Percentiles rank a stretch among this genome's conserved stretches.
phyloP scores from a whole-genome alignment of 2,113 vertebrate genomes.

The Girardinichthys multiradiatus region DNA sequence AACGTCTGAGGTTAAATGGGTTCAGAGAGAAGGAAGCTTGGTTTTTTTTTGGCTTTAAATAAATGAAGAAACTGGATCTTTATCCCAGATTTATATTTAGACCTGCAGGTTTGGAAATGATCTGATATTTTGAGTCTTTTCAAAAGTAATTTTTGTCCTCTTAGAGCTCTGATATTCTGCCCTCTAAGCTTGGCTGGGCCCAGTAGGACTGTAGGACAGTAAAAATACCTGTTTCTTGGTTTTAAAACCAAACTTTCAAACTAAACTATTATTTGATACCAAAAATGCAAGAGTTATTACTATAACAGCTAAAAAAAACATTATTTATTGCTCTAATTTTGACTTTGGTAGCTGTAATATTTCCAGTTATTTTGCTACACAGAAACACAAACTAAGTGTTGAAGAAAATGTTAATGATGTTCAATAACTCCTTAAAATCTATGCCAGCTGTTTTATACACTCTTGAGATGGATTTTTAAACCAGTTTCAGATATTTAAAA shows the following conservation, averaged over 20 bases:
- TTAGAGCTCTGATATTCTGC: slow-evolving; percentile 5
- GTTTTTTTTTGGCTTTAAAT: background rate
- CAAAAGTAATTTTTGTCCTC: slow-evolving; percentile 27
- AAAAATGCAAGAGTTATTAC: background rate
- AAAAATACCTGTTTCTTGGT: background rate
- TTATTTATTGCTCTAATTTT: background rate
- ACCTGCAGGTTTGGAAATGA: slow-evolving; percentile 1
- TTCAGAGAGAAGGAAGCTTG: too few relatives aligned
- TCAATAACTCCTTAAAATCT: too few relatives aligned
- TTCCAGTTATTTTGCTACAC: background rate
- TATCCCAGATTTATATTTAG: slow-evolving; percentile 1
- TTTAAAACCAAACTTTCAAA: background rate
- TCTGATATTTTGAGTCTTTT: background rate
- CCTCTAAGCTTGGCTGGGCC: background rate
- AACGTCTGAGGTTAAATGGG: too few relatives aligned
- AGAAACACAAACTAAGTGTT: background rate
- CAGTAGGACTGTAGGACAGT: too few relatives aligned
- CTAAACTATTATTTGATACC: background rate
- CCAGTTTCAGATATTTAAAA: background rate
- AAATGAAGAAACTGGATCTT: slow-evolving; percentile 5
- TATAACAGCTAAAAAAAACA: background rate
- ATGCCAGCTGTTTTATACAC: too few relatives aligned
- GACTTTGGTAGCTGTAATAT: background rate
- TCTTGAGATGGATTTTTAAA: too few relatives aligned
- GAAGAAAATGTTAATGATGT: too few relatives aligned